These are phyloP conservation scores for Apostichopus californicus DNA, from an alignment of 35 echinoderm and acorn worm genomes.

Conservation along the genomic window DNA sequence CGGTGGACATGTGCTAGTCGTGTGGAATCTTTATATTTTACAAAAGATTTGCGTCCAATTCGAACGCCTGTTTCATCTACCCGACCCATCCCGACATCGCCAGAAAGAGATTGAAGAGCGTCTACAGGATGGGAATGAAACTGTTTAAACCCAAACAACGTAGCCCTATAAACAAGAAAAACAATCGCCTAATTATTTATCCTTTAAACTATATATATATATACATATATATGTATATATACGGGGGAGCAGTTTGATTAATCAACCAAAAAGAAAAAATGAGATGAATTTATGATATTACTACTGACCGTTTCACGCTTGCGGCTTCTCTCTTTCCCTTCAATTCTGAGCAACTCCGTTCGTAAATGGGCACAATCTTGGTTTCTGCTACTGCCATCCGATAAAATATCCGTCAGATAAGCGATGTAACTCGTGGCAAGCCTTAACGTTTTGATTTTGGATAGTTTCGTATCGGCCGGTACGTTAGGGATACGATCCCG, in stretches of 20 bases:
- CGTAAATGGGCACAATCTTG: constrained; percentile 52
- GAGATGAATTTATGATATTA: not conserved
- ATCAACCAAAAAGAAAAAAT: not conserved
- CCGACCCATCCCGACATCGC: not conserved
- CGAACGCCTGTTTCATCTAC: constrained; percentile 27
- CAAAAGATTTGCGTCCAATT: constrained; percentile 48
- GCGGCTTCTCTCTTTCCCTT: constrained; percentile 73
- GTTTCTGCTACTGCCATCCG: constrained; percentile 63
- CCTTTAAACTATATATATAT: not conserved
- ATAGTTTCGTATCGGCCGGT: constrained; percentile 98
- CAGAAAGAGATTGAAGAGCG: not conserved
- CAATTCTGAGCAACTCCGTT: constrained; percentile 68
- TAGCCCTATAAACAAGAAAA: constrained; percentile 36
- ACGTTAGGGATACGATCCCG: constrained; percentile 98
- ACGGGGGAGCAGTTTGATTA: constrained; percentile 3
- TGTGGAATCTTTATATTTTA: constrained; percentile 53
- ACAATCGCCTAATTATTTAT: constrained; percentile 30
- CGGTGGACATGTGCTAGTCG: constrained; percentile 53
- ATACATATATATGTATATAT: no score
- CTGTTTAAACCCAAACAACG: constrained; percentile 30
- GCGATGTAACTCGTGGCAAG: constrained; percentile 99
- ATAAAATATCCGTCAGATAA: constrained; percentile 86
- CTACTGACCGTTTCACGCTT: constrained; percentile 74
- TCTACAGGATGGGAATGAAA: constrained; percentile 7
- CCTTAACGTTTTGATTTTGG: constrained; percentile 98